Evolutionary conservation across 2,797 vertebrate genomes (phyloP), one percentile per base, ranked within the genome.

Genomic region (Coracias cyanogaster): DNA sequence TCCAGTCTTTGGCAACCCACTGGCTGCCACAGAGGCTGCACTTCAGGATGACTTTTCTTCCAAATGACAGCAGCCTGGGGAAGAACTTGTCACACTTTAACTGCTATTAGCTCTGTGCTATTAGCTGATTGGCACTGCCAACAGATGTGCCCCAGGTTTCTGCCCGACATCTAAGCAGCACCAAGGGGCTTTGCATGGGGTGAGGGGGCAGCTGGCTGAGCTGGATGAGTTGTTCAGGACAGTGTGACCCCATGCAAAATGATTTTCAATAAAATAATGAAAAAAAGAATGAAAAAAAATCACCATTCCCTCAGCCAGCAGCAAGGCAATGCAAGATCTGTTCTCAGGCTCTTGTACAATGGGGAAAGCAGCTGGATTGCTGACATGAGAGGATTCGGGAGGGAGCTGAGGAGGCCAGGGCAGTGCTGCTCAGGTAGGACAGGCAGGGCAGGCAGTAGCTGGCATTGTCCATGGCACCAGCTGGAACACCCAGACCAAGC

Each of bases 401-500:
- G 60, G 60, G 64, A 85, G 67, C 48, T 3, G 15, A 60, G 33
- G 33, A 62, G 55, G 60, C 33, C 57, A 72, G n/a, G 49, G 49
- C n/a, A 61, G 81, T 0, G 0, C 41, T 1, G 5, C 3, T 15
- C 2, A 11, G 82, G 43, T 69, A 92, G 74, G 26, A 58, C 28
- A 41, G 35, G 76, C 0, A 7, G 77, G 39, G 22, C 46, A 79
- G 48, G 80, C 65, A 52, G 19, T 2, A 67, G n/a, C 61, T 71
- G 73, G 65, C 48, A 66, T 31, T 88, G 77, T 51, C 45, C 22
- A 2, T 0, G 0, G 49, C 4, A 0, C 37, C 2, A 17, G 24
- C 52, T 17, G 24, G 49, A 79, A 46, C 3, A 3, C 14, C 33
- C 55, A 24, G 24, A 64, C 39, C 0, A 1, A 83, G 39, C 37